Conservation (phyloP, 2,113 vertebrate genomes). For the Saguinus imperator region DNA sequence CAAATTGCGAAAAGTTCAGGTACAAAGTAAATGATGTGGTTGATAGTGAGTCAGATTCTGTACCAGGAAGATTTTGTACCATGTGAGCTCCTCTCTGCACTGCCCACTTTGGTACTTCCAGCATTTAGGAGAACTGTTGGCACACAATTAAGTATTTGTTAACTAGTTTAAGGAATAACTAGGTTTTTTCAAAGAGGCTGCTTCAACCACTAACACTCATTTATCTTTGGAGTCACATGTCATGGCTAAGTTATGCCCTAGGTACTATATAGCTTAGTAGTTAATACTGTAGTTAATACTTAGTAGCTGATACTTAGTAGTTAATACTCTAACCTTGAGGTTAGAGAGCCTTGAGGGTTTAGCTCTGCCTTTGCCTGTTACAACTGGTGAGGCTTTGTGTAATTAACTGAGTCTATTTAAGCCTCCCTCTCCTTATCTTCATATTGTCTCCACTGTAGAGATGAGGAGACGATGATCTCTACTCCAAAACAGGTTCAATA, state of each 20-base stretch:
- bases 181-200: not conserved
- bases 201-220: not conserved
- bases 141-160: rapidly evolving
- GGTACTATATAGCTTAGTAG: rapidly evolving
- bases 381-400: not conserved
- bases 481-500: too few species aligned
- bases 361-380: not conserved
- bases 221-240: not conserved
- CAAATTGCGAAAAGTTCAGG: not conserved
- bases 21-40: rapidly evolving
- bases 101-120: rapidly evolving
- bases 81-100: rapidly evolving
- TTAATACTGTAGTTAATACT: not conserved
- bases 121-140: not conserved
- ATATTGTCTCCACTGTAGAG: too few species aligned
- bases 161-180: not conserved
- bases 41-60: not conserved
- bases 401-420: too few species aligned
- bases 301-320: rapidly evolving
- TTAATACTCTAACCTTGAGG: not conserved
- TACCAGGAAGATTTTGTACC: rapidly evolving
- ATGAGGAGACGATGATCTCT: rapidly evolving
- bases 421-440: not conserved
- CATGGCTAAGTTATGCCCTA: not conserved
- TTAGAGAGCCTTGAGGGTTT: too few species aligned